phyloP scores from a whole-genome alignment of 2,797 vertebrate species.

The Fistularia commersonii region DNA sequence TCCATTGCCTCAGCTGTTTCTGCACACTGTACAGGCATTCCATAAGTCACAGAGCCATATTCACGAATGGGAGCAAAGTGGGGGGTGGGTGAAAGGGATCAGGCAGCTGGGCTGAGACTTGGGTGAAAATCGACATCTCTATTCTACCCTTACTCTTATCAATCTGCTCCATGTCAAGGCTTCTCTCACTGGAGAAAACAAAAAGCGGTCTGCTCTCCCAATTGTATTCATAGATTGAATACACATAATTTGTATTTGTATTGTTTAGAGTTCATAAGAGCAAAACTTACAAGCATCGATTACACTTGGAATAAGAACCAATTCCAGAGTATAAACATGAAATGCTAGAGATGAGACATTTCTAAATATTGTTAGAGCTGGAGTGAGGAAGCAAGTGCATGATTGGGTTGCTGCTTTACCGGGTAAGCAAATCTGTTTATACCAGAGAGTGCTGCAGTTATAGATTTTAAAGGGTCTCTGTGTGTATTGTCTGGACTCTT shows the following conservation, averaged over 20 bases:
- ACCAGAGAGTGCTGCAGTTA: conserved; percentile 11
- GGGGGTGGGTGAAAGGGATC: conserved; percentile 26
- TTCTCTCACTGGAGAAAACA: too few species aligned
- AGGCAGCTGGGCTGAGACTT: conserved; percentile 19
- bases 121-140: conserved; percentile 25
- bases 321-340: too few species aligned
- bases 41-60: conserved; percentile 53
- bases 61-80: conserved; percentile 32
- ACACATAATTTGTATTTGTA: too few species aligned
- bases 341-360: too few species aligned
- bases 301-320: too few species aligned
- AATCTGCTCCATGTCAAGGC: too few species aligned
- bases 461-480: conserved; percentile 3
- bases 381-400: conserved; percentile 3
- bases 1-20: conserved; percentile 67
- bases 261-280: too few species aligned
- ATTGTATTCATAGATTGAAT: too few species aligned
- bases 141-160: neutral
- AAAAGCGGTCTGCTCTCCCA: too few species aligned
- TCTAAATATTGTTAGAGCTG: neutral
- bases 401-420: conserved; percentile 7
- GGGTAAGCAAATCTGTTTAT: neutral
- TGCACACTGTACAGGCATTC: conserved; percentile 45
- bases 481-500: conserved; percentile 13
- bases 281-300: too few species aligned